phyloP scores from a whole-genome alignment of 2,113 vertebrate species.

The Pagrus major region DNA sequence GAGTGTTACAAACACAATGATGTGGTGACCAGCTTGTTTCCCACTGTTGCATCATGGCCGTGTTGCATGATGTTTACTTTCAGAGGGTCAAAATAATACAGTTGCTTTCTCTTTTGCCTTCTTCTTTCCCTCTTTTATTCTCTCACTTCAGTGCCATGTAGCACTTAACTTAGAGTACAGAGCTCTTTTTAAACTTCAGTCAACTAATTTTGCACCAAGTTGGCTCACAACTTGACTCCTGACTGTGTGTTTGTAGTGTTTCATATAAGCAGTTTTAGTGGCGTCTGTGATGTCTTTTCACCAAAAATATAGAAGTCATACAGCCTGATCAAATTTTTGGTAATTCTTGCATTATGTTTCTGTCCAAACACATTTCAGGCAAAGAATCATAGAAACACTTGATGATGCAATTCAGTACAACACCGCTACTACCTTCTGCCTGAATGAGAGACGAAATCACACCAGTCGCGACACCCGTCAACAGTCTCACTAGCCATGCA shows the following conservation, averaged over 20 bases:
- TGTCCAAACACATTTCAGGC: neutral
- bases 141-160: neutral
- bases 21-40: slow-evolving; percentile 59
- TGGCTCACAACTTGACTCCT: neutral
- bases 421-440: too few species aligned
- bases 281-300: neutral
- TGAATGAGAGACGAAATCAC: too few species aligned
- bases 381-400: neutral
- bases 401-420: neutral
- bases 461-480: too few species aligned
- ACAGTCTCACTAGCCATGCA: too few species aligned
- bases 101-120: slow-evolving; percentile 21
- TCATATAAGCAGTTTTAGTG: neutral
- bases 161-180: slow-evolving; percentile 13
- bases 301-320: too few species aligned
- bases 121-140: slow-evolving; percentile 5
- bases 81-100: slow-evolving; percentile 50
- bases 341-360: neutral
- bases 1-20: slow-evolving; percentile 26
- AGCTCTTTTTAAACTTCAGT: slow-evolving; percentile 23
- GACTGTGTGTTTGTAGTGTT: neutral
- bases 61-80: slow-evolving; percentile 65
- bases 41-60: slow-evolving; percentile 67
- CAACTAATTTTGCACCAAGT: neutral
- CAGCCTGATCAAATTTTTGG: neutral